Percentiles rank a stretch among this genome's conserved stretches.
These are phyloP conservation scores for Zhuqinia jingwanae DNA, from an alignment of 2,888 invertebrate genomes.

Conservation along the genomic window DNA sequence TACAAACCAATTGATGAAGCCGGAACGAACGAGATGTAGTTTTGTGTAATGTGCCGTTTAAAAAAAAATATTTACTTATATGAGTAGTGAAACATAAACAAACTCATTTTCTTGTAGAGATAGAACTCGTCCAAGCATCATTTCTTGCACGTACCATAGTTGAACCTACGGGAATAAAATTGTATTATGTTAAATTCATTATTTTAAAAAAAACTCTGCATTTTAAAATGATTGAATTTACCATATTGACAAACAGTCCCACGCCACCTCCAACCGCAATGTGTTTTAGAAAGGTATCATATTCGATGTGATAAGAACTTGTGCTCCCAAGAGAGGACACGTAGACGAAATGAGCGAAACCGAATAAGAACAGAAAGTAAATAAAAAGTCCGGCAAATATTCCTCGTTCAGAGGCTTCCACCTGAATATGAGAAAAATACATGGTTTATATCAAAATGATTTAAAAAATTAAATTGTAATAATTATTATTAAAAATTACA, in stretches of 20 bases:
- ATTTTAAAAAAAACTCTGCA: too few relatives aligned
- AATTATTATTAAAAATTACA: conserved; percentile 35
- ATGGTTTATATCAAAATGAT: not conserved
- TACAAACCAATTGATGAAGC: too few relatives aligned
- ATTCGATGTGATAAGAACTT: conserved; percentile 66
- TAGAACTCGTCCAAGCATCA: conserved; percentile 70
- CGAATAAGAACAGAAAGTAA: conserved; percentile 70
- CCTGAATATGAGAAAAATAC: conserved; percentile 38
- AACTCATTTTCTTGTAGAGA: conserved; percentile 70
- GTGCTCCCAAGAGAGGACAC: conserved; percentile 58
- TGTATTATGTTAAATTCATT: too few relatives aligned
- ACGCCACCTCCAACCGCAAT: conserved; percentile 69
- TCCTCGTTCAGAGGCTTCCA: conserved; percentile 69
- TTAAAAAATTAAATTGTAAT: not conserved
- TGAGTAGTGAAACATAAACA: conserved; percentile 63
- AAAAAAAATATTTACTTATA: too few relatives aligned
- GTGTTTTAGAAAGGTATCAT: conserved; percentile 64
- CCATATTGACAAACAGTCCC: conserved; percentile 72
- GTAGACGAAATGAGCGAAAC: conserved; percentile 71
- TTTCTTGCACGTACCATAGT: conserved; percentile 73
- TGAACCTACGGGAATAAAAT: conserved; percentile 63
- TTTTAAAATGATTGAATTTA: too few relatives aligned
- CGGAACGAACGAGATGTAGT: too few relatives aligned
- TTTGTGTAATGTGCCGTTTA: too few relatives aligned
- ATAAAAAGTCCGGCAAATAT: conserved; percentile 71